Conservation (phyloP, 2,888 invertebrate species). For the Sinotaia quadrata region DNA sequence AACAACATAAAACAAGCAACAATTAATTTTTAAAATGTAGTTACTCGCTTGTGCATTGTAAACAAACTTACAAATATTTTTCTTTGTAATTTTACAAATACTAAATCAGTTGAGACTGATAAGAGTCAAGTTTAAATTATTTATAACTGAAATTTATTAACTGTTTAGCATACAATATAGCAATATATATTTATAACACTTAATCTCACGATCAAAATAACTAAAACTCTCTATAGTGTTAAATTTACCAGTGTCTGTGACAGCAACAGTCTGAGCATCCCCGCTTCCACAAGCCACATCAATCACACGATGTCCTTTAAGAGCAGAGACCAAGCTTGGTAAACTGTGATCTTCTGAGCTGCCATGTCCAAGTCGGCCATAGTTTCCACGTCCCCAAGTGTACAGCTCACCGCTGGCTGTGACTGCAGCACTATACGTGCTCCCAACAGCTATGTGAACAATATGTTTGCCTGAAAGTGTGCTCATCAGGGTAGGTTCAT, state of each 20-base stretch:
- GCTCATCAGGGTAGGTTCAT: slow-evolving; percentile 89
- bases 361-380: slow-evolving; percentile 93
- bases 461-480: slow-evolving; percentile 85
- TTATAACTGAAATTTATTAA: no score
- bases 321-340: slow-evolving; percentile 82
- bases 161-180: no score
- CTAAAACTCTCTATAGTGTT: no score
- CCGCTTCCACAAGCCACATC: slow-evolving; percentile 90
- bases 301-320: slow-evolving; percentile 69
- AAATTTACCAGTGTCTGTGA: slow-evolving; percentile 92
- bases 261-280: slow-evolving; percentile 94
- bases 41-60: no score
- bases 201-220: no score
- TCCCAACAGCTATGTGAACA: slow-evolving; percentile 91
- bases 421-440: slow-evolving; percentile 94
- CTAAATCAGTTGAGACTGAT: no score
- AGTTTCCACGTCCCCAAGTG: slow-evolving; percentile 96
- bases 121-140: no score
- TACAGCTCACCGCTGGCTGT: slow-evolving; percentile 90
- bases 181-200: no score
- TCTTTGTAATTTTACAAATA: no score
- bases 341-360: slow-evolving; percentile 94
- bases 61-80: no score
- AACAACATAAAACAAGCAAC: no score
- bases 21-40: no score